Conservation (phyloP, 2,797 vertebrate genomes). For the Danio aesculapii region DNA sequence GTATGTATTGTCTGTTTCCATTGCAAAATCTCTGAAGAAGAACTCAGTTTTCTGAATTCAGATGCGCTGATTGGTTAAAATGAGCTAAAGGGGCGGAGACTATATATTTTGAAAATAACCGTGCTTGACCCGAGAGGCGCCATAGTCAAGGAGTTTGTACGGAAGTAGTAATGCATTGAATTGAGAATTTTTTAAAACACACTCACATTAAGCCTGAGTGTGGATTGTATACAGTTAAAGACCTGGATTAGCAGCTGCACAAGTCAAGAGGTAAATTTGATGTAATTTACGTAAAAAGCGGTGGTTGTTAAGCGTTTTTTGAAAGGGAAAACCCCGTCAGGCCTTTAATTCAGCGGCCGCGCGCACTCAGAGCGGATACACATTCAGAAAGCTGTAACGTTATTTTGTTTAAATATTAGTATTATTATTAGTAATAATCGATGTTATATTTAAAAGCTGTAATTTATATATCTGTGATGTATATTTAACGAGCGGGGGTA, state of each 20-base stretch:
- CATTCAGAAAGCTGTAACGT: background rate
- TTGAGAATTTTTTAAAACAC: background rate
- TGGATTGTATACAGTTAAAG: too few species aligned
- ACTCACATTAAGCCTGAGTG: background rate
- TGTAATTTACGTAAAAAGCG: background rate
- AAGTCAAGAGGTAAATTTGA: background rate
- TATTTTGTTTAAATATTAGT: too few species aligned
- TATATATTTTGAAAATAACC: constrained; percentile 41
- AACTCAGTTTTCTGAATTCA: background rate
- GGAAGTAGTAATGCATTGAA: background rate
- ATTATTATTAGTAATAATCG: background rate
- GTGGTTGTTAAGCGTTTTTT: background rate
- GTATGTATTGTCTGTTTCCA: background rate
- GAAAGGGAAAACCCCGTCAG: background rate
- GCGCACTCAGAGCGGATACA: too few species aligned
- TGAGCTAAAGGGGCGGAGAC: background rate
- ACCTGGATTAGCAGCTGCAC: background rate
- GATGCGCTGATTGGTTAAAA: constrained; percentile 7
- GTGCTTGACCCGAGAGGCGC: background rate
- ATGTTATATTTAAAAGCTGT: background rate
- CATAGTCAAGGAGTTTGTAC: background rate
- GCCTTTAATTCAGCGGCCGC: background rate
- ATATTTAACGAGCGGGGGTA: background rate
- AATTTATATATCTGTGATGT: background rate
- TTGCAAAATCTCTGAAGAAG: background rate